These are phyloP conservation scores for Bombus balteatus DNA, from an alignment of 1,140 invertebrate genomes.

Conservation along the genomic window DNA sequence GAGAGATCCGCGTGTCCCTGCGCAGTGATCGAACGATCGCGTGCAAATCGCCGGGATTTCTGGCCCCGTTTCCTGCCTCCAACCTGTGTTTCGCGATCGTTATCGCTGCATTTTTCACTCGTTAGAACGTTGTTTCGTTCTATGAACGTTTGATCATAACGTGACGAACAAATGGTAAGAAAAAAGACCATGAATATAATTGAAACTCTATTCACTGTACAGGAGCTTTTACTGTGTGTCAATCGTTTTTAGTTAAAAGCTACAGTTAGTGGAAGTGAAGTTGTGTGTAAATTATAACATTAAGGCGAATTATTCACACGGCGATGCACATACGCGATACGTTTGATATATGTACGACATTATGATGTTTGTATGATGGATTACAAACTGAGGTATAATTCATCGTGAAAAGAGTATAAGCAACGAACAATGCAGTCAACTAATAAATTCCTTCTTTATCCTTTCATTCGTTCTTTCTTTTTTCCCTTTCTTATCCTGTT, in stretches of 20 bases:
- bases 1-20: background rate
- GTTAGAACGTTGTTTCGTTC: background rate
- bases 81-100: background rate
- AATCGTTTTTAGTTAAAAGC: background rate
- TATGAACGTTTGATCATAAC: background rate
- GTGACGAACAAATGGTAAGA: background rate
- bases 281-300: background rate
- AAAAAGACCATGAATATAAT: background rate
- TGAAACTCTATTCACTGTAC: background rate
- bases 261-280: background rate
- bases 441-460: background rate
- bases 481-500: too few species aligned
- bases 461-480: background rate
- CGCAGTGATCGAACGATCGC: background rate
- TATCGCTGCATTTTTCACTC: conserved; percentile 3
- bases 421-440: background rate
- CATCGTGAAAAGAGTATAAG: background rate
- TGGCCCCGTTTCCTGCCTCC: background rate
- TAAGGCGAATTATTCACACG: too few species aligned
- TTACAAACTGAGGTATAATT: background rate
- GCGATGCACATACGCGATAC: too few species aligned
- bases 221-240: background rate
- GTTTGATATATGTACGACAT: too few species aligned
- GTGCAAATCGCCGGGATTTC: conserved; percentile 5
- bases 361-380: too few species aligned